Percentiles rank a stretch among this genome's conserved stretches.
These are phyloP conservation scores for Conchocele bisecta DNA, from an alignment of 2,888 invertebrate species.

Conservation along the genomic window DNA sequence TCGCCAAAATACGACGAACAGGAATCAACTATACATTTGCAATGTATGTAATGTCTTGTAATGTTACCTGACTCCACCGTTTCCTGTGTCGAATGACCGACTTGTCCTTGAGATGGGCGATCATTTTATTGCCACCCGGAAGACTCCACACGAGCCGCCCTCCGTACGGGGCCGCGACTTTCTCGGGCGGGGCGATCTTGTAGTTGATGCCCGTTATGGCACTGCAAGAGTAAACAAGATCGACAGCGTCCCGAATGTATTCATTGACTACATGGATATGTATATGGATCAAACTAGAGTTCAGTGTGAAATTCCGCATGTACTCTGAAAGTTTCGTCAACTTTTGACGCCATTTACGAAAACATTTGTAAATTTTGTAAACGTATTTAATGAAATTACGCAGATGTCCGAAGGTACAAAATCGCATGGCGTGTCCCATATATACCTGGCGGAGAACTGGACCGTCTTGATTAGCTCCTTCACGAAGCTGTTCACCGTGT, in stretches of 20 bases:
- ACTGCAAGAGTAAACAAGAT: slow-evolving; percentile 37
- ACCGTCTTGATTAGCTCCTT: slow-evolving; percentile 93
- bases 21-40: no score
- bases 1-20: no score
- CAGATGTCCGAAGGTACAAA: no score
- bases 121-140: slow-evolving; percentile 92
- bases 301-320: neutral
- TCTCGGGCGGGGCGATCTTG: slow-evolving; percentile 78
- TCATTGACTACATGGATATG: no score
- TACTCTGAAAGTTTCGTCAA: no score
- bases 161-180: slow-evolving; percentile 93
- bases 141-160: slow-evolving; percentile 92
- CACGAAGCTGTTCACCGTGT: slow-evolving; percentile 96
- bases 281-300: no score
- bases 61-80: slow-evolving; percentile 95
- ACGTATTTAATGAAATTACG: no score
- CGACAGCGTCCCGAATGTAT: no score
- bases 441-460: slow-evolving; percentile 95
- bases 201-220: slow-evolving; percentile 58
- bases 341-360: no score
- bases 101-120: slow-evolving; percentile 95
- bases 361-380: no score
- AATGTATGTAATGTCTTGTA: no score
- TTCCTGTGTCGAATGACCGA: slow-evolving; percentile 94
- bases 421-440: no score